A percentile compares a stretch with the other conserved stretches of the same genome.
Conservation (phyloP, 2,888 invertebrate species). For the Atrina japonica region DNA sequence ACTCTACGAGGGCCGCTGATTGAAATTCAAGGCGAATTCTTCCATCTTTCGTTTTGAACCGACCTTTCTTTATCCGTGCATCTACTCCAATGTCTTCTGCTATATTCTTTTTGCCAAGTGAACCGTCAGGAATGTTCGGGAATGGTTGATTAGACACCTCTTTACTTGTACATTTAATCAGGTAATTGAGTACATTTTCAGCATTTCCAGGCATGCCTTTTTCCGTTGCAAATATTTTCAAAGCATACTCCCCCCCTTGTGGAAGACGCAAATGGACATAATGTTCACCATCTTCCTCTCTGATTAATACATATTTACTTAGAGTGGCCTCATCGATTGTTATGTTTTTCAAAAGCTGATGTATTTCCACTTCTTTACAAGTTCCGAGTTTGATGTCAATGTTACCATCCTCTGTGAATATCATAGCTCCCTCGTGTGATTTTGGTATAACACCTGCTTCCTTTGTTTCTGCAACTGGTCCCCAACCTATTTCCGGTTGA, state of each 20-base stretch:
- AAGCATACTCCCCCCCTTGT: conserved; percentile 73
- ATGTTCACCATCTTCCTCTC: conserved; percentile 70
- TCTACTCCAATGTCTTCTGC: conserved; percentile 66
- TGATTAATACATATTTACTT: conserved; percentile 70
- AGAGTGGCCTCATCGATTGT: conserved; percentile 72
- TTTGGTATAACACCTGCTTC: conserved; percentile 71
- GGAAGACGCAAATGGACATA: conserved; percentile 73
- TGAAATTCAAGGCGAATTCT: conserved; percentile 64
- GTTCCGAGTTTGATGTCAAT: conserved; percentile 73
- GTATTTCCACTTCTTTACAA: conserved; percentile 65
- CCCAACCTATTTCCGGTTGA: conserved; percentile 77
- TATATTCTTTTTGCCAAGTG: conserved; percentile 61
- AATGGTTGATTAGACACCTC: conserved; percentile 66
- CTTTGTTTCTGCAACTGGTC: conserved; percentile 71
- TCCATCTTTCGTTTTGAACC: conserved; percentile 66
- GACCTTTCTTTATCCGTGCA: conserved; percentile 66
- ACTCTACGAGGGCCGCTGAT: conserved; percentile 64
- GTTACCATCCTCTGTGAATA: conserved; percentile 72
- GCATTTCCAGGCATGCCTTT: conserved; percentile 68
- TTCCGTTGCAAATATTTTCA: conserved; percentile 74
- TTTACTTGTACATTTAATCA: conserved; percentile 67
- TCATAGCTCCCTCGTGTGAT: conserved; percentile 72
- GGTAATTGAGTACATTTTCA: conserved; percentile 77
- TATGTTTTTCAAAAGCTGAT: conserved; percentile 73
- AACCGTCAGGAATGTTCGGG: conserved; percentile 72